Evolutionary conservation across 1,140 invertebrate genomes (phyloP).

Genomic region (Scaptomyza montana): DNA sequence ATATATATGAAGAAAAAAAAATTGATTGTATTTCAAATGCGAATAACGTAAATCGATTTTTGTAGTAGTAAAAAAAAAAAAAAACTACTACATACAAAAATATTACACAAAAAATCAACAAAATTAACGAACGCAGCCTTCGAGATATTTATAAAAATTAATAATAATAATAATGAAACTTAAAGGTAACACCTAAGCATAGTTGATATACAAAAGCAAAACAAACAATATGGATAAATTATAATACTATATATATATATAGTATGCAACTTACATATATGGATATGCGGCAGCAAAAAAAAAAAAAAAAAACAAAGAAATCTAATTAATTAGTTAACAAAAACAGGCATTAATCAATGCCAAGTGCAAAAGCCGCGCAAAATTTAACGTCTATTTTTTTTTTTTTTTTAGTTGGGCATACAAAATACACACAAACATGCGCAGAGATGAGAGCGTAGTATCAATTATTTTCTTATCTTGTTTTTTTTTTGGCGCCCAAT

Average conservation of each 20-base stretch:
- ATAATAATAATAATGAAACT: constrained; percentile 31
- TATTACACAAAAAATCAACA: constrained; percentile 27
- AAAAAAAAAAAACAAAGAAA: constrained; percentile 14
- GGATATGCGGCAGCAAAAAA: constrained; percentile 10
- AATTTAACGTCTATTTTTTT: constrained; percentile 24
- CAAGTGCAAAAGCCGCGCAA: constrained; percentile 49
- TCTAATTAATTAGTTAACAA: constrained; percentile 42
- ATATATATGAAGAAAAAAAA: constrained; percentile 11
- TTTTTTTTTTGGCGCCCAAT: constrained; percentile 34
- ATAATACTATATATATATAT: constrained; percentile 22
- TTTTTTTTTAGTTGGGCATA: constrained; percentile 12
- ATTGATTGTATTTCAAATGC: constrained; percentile 19
- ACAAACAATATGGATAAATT: constrained; percentile 25
- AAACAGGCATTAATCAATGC: constrained; percentile 59
- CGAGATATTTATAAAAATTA: constrained; percentile 51
- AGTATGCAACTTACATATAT: constrained; percentile 16
- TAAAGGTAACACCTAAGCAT: constrained; percentile 45
- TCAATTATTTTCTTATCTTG: background rate
- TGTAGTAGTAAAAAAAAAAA: constrained; percentile 58
- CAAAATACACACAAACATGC: background rate
- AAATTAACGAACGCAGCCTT: constrained; percentile 62
- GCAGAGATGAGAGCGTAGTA: background rate
- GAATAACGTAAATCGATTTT: constrained; percentile 53
- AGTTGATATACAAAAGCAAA: constrained; percentile 55
- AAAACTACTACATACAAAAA: constrained; percentile 28